phyloP scores from a whole-genome alignment of 2,113 vertebrate genomes.

The Meleagris gallopavo region DNA sequence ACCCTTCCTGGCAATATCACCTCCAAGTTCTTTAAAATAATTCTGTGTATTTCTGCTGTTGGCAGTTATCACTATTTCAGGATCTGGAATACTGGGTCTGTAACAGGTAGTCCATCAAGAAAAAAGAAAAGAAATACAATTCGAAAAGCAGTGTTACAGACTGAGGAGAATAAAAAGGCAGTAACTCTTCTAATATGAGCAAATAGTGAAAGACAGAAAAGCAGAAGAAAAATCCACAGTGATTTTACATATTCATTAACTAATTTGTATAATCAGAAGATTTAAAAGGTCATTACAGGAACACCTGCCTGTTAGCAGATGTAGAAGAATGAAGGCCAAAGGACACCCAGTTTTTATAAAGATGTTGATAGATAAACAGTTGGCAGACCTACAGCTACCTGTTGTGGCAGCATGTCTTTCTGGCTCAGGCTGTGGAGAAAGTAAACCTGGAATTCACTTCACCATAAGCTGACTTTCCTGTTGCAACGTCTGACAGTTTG shows the following conservation, averaged over 20 bases:
- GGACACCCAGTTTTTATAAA: slow-evolving; percentile 20
- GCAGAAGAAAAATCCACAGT: not conserved
- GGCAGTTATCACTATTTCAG: not conserved
- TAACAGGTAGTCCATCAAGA: not conserved
- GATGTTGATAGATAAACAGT: slow-evolving; percentile 29
- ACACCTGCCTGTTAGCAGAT: slow-evolving; percentile 69
- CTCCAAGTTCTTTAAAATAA: not conserved
- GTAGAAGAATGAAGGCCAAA: slow-evolving; percentile 54
- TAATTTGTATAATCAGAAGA: slow-evolving; percentile 67
- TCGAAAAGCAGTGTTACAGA: not conserved
- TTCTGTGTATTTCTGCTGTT: not conserved
- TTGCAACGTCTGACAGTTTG: not conserved
- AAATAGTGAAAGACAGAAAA: not conserved
- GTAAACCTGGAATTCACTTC: not conserved
- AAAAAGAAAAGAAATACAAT: not conserved
- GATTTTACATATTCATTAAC: slow-evolving; percentile 65
- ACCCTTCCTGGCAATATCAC: not conserved
- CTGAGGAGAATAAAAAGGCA: not conserved
- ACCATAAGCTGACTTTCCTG: not conserved
- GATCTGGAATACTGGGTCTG: not conserved
- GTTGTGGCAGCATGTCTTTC: not conserved
- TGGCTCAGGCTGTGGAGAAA: not conserved
- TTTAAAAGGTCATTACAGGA: slow-evolving; percentile 66
- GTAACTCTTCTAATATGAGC: not conserved
- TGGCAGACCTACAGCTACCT: slow-evolving; percentile 42